Base-by-base conservation (phyloP, 2,888 invertebrate genomes). In the Lasioglossum marginatum region DNA sequence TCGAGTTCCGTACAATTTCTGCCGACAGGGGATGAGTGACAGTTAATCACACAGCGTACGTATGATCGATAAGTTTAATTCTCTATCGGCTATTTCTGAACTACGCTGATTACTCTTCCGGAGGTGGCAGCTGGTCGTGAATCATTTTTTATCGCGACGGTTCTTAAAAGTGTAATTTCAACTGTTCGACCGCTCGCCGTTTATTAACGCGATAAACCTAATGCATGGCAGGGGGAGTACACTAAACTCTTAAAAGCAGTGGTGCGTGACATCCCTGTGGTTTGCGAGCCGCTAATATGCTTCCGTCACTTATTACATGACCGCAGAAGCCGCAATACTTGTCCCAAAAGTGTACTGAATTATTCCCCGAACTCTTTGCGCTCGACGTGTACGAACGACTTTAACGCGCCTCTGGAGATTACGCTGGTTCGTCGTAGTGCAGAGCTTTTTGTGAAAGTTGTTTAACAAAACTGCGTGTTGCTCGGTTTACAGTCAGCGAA, bases 1-100 rank as follows among this genome's bases (percentile, higher is more conserved):
- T 16, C 16, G 66, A 34, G 31, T 66, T 34, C 66, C 66, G 66
- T 66, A 34, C 34, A 66, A 66, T 66, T 66, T 19, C 66, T 16
- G 66, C 66, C 16, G 66, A 34, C 66, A 66, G 34, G 66, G 66
- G 34, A 66, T 66, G 66, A 66, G 66, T 66, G 66, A 34, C 34
- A 34, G 66, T 34, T 66, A 66, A 66, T 66, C 66, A 16, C 31
- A 60, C 5, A 19, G 66, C 19, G 66, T 19, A 66, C 66, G 34
- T 34, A 34, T 66, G 31, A 66, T 66, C 66, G 66, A 66, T 66
- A 66, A 66, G 66, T 66, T 66, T 66, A 66, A 66, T 66, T 66
- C 31, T 19, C 66, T 34, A 66, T 66, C 31, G 66, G 31, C 8
- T 34, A 34, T 66, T 66, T 34, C 66, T 66, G 66, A 66, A 34